Evolutionary conservation across 2,797 vertebrate species (phyloP), one percentile per base, ranked within the genome.

Genomic region (Petrocephalus sullivani): DNA sequence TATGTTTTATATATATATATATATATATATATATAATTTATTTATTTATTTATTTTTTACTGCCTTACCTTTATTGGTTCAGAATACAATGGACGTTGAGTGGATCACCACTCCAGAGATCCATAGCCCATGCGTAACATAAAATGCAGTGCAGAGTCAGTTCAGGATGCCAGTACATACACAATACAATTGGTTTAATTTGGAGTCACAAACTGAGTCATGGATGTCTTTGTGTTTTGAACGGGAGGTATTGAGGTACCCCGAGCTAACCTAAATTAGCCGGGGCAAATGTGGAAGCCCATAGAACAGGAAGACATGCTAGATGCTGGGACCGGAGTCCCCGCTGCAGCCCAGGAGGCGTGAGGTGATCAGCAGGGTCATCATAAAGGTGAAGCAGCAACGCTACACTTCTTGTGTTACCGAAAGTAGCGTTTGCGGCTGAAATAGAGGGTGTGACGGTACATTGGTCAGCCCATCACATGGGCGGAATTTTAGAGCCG

Each of bases 11-110:
- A 28, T 28, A 28, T 28, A 28, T 28, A 28, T 28, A 28, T 28
- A 28, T 28, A 28, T 28, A 28, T 28, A 28, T 1, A 28, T 28
- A 28, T 28, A 28, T n/a, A n/a, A n/a, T n/a, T 28, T 28, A 28
- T 28, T 28, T 28, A 28, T 28, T 28, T 28, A 28, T 28, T 28
- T 28, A 28, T 28, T 90, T 92, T 91, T 88, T 90, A 92, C 93
- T 91, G 90, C 90, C 89, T 88, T 54, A 82, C 71, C 85, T 90
- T 60, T 90, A 88, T 89, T 91, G 82, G 89, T 90, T 90, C 14
- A 8, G 8, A 46, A 37, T 54, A 14, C n/a, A 53, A 67, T 4
- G 64, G 10, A 33, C 28, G 4, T 33, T 33, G 23, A 33, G 23
- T 67, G 28, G 28, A 67, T 67, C 64, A 67, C 3, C 64, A 9